A percentile compares a stretch with the other conserved stretches of the same genome.
These are phyloP conservation scores for Asobara japonica DNA, from an alignment of 1,140 invertebrate species.

Conservation along the genomic window DNA sequence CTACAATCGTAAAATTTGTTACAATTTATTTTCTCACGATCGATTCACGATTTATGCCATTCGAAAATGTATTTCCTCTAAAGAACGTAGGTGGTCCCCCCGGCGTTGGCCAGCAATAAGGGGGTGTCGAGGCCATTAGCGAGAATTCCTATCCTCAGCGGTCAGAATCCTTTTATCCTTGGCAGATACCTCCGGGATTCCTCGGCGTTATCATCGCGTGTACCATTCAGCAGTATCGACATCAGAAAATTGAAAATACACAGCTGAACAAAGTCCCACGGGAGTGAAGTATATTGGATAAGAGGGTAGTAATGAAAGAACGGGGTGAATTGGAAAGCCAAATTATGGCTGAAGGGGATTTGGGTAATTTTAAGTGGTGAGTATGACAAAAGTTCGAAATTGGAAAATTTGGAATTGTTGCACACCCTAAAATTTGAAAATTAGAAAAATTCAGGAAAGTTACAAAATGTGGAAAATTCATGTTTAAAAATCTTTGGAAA, in stretches of 20 bases:
- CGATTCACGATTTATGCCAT: slow-evolving; percentile 2
- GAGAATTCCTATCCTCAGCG: slow-evolving; percentile 54
- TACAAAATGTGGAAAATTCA: too few relatives aligned
- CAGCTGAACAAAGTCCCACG: neutral
- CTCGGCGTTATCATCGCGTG: slow-evolving; percentile 56
- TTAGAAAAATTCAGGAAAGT: too few relatives aligned
- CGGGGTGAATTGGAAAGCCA: too few relatives aligned
- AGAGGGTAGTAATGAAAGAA: too few relatives aligned
- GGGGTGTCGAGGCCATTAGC: slow-evolving; percentile 64
- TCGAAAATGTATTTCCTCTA: slow-evolving; percentile 25
- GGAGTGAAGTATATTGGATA: neutral
- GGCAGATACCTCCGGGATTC: slow-evolving; percentile 59
- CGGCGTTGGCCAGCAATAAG: slow-evolving; percentile 40
- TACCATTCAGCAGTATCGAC: slow-evolving; percentile 38
- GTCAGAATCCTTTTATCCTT: slow-evolving; percentile 57
- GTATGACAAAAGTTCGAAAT: too few relatives aligned
- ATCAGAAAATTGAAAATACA: slow-evolving; percentile 35
- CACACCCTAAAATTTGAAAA: too few relatives aligned
- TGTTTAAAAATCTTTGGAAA: too few relatives aligned
- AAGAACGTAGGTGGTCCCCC: slow-evolving; percentile 53
- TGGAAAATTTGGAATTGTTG: too few relatives aligned
- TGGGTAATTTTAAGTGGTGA: too few relatives aligned
- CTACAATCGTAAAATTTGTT: slow-evolving; percentile 2
- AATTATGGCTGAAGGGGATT: too few relatives aligned
- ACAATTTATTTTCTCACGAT: slow-evolving; percentile 22